These are phyloP conservation scores for Caenorhabditis briggsae DNA, from an alignment of 1,140 invertebrate genomes.

Conservation along the genomic window DNA sequence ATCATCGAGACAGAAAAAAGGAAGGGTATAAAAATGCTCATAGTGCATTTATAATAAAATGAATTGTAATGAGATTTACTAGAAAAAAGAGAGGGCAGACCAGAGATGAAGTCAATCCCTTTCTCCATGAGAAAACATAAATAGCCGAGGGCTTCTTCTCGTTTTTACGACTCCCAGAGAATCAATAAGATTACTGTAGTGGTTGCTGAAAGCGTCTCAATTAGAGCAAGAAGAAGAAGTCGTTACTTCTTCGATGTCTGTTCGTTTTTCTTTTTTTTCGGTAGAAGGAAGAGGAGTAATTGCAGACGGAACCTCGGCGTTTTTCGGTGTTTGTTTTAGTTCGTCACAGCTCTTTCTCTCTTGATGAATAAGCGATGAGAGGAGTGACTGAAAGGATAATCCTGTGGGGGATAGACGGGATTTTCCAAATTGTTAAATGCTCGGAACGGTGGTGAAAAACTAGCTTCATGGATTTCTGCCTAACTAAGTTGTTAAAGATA, in stretches of 20 bases:
- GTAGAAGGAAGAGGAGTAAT: slow-evolving; percentile 11
- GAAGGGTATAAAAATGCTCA: no score
- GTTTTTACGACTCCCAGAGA: not conserved
- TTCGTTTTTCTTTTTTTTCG: not conserved
- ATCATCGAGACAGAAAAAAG: no score
- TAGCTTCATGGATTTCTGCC: no score
- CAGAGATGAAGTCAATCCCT: not conserved
- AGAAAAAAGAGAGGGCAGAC: not conserved
- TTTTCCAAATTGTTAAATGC: not conserved
- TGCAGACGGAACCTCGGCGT: slow-evolving; percentile 26
- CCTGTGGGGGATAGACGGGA: not conserved
- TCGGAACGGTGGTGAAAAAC: no score
- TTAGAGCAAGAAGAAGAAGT: slow-evolving; percentile 9
- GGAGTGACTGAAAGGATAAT: slow-evolving; percentile 8
- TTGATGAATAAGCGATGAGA: slow-evolving; percentile 45
- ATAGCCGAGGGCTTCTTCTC: not conserved
- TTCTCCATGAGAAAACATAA: not conserved
- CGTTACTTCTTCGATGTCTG: not conserved
- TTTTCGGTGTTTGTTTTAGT: slow-evolving; percentile 16
- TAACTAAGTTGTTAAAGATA: not conserved
- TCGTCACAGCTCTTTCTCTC: slow-evolving; percentile 29
- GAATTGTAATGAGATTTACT: slow-evolving; percentile 20
- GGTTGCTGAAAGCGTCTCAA: not conserved
- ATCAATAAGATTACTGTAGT: slow-evolving; percentile 4
- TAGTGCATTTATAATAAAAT: no score